Evolutionary conservation across 1,140 invertebrate genomes (phyloP).

Genomic region (Rhyzopertha dominica): DNA sequence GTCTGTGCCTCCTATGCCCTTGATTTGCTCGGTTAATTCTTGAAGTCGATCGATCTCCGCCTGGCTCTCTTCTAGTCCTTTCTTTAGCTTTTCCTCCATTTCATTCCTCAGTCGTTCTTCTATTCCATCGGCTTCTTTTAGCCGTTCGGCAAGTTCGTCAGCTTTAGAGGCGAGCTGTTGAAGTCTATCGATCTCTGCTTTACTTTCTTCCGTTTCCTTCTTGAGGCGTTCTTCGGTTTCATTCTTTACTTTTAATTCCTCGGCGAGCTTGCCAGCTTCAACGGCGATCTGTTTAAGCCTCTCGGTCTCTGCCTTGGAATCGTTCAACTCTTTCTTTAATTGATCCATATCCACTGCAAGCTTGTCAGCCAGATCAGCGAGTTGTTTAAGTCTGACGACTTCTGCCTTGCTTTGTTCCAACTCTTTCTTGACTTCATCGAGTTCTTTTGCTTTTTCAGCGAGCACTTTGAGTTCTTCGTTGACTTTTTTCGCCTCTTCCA

Average conservation of each 20-base stretch:
- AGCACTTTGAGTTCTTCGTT: constrained; percentile 5
- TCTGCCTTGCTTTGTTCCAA: no score
- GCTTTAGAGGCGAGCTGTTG: constrained; percentile 25
- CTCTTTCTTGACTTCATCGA: no score
- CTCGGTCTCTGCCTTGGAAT: constrained; percentile 24
- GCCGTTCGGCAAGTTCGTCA: constrained; percentile 28
- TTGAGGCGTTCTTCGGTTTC: constrained; percentile 12
- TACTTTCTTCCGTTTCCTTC: constrained; percentile 20
- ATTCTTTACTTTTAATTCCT: constrained; percentile 23
- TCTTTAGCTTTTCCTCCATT: constrained; percentile 14
- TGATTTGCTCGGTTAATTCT: constrained; percentile 28
- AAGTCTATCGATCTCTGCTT: constrained; percentile 25
- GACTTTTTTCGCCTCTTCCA: constrained; percentile 14
- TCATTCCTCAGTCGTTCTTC: background rate
- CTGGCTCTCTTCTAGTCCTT: constrained; percentile 21
- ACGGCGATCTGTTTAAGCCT: constrained; percentile 27
- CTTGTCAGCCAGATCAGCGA: background rate
- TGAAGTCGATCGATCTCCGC: constrained; percentile 28
- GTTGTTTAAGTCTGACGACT: no score
- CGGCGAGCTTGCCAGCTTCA: constrained; percentile 25
- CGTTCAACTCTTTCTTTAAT: constrained; percentile 19
- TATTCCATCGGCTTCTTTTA: constrained; percentile 20
- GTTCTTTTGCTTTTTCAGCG: constrained; percentile 8
- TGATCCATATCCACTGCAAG: background rate
- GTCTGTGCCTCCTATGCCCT: constrained; percentile 20